Base-by-base conservation (phyloP, 1,140 invertebrate species). In the Drusus annulatus region DNA sequence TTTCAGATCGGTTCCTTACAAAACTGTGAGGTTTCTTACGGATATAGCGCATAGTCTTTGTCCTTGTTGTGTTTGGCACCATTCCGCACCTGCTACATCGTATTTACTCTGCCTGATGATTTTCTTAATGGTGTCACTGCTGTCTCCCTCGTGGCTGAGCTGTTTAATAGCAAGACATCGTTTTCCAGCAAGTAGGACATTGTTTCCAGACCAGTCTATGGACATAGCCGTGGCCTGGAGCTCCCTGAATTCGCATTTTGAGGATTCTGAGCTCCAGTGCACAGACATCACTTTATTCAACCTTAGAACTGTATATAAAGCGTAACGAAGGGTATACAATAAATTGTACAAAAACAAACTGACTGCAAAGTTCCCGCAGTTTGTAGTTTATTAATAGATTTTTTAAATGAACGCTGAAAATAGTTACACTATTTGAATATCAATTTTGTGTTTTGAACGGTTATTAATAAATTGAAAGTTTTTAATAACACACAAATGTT, bases 181-280 rank as follows among this genome's bases (percentile, higher is more conserved):
- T 31, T 95, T 93, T 1, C 96, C 96, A 56, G 96, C 96, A 80
- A 98, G 89, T 74, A 98, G 88, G 31, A 96, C 94, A 89, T 94
- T 95, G 83, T 93, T 93, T 3, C 96, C 96, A 45, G 94, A 93
- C 83, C 93, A 95, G 88, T 98, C 96, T 28, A 98, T 92, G 80
- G 96, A 95, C 96, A 98, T 97, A 56, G 96, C 94, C 86, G 94
- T 97, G 15, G 97, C 96, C 92, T 98, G 91, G n/a, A 93, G 86
- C 84, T 93, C 93, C 65, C 88, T 85, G 81, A 89, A 89, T 80
- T 90, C 89, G 87, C 88, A 90, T 86, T 90, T 90, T 86, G 89
- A 87, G 36, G 86, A 84, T 84, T 90, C 89, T 21, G 88, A 88
- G 86, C 87, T 89, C 89, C 89, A 90, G 81, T 90, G 88, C 4